A percentile compares a stretch with the other conserved stretches of the same genome.
Conservation (phyloP, 2,888 invertebrate genomes). For the Agriopis leucophaearia region DNA sequence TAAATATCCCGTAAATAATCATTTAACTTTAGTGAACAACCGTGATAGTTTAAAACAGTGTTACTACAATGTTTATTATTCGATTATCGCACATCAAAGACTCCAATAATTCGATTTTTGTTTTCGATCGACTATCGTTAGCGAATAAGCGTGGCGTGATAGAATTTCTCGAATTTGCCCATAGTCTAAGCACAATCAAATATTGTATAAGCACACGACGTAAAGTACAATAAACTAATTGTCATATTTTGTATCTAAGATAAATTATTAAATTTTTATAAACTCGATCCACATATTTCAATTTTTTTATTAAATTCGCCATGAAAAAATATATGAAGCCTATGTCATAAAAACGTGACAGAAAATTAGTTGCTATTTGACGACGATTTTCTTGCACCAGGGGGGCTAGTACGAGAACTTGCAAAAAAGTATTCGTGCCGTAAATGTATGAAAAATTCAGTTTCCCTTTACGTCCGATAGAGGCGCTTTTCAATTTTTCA, state of each 20-base stretch:
- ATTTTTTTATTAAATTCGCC: not conserved
- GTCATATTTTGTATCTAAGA: constrained; percentile 14
- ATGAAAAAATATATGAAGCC: no score
- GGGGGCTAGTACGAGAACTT: no score
- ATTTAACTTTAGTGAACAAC: no score
- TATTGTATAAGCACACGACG: constrained; percentile 14
- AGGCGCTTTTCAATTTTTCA: no score
- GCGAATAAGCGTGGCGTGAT: constrained; percentile 14
- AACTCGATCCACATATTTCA: not conserved
- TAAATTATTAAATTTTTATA: not conserved
- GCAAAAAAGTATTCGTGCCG: no score
- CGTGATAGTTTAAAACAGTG: no score
- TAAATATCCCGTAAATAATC: no score
- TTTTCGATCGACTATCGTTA: not conserved
- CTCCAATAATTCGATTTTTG: constrained; percentile 8
- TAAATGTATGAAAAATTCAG: no score
- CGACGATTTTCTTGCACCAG: no score
- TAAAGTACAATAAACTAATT: constrained; percentile 21
- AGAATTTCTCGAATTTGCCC: constrained; percentile 8
- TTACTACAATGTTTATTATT: not conserved
- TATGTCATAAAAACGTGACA: no score
- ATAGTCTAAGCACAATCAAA: constrained; percentile 15
- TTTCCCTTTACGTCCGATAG: no score
- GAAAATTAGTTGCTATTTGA: no score
- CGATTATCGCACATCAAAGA: not conserved